phyloP scores from a whole-genome alignment of 2,113 vertebrate genomes.

The Scolopax mira region DNA sequence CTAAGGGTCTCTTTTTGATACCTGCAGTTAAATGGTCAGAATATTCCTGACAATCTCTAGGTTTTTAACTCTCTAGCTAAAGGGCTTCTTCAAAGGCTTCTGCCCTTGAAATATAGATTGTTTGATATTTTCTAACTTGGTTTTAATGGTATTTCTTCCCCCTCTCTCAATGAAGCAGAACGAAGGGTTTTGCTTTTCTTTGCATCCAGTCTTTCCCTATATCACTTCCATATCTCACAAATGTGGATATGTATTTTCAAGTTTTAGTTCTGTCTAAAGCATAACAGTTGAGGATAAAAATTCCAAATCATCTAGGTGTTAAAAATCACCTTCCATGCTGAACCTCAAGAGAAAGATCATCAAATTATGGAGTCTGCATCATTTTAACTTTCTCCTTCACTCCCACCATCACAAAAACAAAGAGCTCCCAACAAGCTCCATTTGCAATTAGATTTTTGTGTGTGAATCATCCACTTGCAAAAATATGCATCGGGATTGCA shows the following conservation, averaged over 20 bases:
- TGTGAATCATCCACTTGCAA: conserved; percentile 2
- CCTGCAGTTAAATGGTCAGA: not conserved
- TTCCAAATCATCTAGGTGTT: not conserved
- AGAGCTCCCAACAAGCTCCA: not conserved
- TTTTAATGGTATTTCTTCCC: not conserved
- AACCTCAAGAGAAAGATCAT: not conserved
- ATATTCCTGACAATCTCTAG: not conserved
- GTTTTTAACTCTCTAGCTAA: not conserved
- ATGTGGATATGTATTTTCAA: not conserved
- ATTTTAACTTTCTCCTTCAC: not conserved
- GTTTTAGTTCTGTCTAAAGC: not conserved
- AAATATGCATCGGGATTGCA: not conserved
- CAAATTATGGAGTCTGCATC: not conserved
- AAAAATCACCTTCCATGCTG: not conserved
- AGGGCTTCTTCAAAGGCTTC: not conserved
- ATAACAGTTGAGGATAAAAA: not conserved
- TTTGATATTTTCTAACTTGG: not conserved
- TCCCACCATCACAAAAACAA: not conserved
- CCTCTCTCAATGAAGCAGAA: not conserved
- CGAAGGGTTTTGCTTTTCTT: not conserved
- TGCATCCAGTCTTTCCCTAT: not conserved
- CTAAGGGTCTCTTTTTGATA: not conserved
- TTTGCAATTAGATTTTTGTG: conserved; percentile 10
- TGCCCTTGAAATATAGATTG: not conserved
- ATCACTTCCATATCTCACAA: not conserved